phyloP scores from a whole-genome alignment of 1,140 invertebrate species.

The Rhyacophila brunnea region DNA sequence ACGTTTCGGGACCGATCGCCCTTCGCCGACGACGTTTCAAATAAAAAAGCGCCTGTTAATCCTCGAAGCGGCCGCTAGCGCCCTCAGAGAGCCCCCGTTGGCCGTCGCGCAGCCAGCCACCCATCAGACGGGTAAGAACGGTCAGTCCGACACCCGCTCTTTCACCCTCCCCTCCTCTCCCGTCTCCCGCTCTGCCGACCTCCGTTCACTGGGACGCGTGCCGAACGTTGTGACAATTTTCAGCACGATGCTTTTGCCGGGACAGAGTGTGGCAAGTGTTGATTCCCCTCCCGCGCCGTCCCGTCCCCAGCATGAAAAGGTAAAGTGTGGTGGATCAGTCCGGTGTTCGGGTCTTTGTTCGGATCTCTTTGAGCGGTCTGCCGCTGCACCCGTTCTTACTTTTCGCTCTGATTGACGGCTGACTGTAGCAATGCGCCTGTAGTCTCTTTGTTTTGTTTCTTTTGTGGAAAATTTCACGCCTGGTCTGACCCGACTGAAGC shows the following conservation, averaged over 20 bases:
- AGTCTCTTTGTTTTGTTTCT: slow-evolving; percentile 13
- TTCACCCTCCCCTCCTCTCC: slow-evolving; percentile 11
- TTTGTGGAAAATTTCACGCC: slow-evolving; percentile 28
- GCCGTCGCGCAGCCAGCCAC: slow-evolving; percentile 45
- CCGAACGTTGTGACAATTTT: too few relatives aligned
- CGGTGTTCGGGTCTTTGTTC: slow-evolving; percentile 23
- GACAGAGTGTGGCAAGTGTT: neutral
- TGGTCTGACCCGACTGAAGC: slow-evolving; percentile 32
- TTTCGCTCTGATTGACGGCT: slow-evolving; percentile 47
- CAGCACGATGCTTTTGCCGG: too few relatives aligned
- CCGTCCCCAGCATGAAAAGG: slow-evolving; percentile 34
- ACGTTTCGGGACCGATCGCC: slow-evolving; percentile 22
- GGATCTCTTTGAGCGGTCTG: slow-evolving; percentile 31
- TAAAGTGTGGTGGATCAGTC: slow-evolving; percentile 36
- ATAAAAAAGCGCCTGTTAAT: slow-evolving; percentile 42
- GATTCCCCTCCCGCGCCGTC: slow-evolving; percentile 6
- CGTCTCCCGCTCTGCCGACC: neutral
- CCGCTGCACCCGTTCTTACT: slow-evolving; percentile 42
- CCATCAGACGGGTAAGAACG: slow-evolving; percentile 62
- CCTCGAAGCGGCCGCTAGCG: slow-evolving; percentile 33
- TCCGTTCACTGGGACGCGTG: neutral
- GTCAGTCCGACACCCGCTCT: slow-evolving; percentile 39
- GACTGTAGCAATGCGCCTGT: slow-evolving; percentile 34
- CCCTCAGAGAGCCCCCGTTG: slow-evolving; percentile 36
- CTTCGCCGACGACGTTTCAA: slow-evolving; percentile 30